Conservation (phyloP, 2,888 invertebrate species). For the Seira ritae region DNA sequence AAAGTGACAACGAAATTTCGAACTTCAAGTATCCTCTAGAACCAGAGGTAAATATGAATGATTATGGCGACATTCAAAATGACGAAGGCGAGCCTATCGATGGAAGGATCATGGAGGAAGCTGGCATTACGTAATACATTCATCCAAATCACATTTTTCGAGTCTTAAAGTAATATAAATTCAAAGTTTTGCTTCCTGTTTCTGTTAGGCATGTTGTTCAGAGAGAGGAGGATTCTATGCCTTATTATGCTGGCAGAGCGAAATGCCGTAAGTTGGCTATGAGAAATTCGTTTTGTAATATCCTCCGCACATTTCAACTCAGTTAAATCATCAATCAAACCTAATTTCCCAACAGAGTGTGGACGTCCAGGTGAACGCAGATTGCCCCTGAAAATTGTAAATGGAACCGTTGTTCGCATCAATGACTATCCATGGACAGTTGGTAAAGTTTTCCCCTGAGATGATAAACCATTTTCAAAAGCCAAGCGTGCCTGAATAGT, state of each 20-base stretch:
- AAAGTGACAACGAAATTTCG: constrained; percentile 27
- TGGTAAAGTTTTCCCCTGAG: not conserved
- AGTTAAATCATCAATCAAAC: no score
- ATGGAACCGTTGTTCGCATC: constrained; percentile 66
- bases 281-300: no score
- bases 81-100: constrained; percentile 49
- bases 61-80: constrained; percentile 23
- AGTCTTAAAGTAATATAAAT: no score
- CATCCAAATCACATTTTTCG: no score
- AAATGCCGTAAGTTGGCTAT: constrained; percentile 54
- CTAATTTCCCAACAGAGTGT: no score
- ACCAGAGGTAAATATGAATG: constrained; percentile 39
- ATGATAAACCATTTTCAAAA: no score
- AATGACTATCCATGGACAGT: constrained; percentile 70
- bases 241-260: constrained; percentile 62
- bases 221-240: constrained; percentile 50
- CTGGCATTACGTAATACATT: constrained; percentile 50
- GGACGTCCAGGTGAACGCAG: constrained; percentile 64
- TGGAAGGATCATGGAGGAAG: constrained; percentile 43
- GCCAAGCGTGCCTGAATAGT: no score
- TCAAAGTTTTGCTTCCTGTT: no score
- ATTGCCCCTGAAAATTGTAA: constrained; percentile 65
- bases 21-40: constrained; percentile 61
- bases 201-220: constrained; percentile 38
- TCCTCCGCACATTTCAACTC: not conserved